Evolutionary conservation across 2,888 invertebrate species (phyloP).

Genomic region (Lapara coniferarum): DNA sequence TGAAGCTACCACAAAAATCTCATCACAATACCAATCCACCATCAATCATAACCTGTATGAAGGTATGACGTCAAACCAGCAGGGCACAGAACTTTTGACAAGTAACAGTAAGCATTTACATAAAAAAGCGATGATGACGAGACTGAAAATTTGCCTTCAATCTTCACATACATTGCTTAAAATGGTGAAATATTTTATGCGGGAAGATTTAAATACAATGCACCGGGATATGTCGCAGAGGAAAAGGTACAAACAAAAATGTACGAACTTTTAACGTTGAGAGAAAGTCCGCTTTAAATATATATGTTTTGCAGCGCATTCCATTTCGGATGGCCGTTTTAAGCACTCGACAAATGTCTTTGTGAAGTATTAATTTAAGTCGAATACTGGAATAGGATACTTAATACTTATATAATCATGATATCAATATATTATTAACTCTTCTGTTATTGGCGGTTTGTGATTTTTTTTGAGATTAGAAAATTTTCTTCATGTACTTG

Average conservation of each 20-base stretch:
- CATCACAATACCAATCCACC: too few species aligned
- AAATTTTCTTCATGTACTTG: too few species aligned
- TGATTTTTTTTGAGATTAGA: too few species aligned
- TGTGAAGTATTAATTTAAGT: conserved; percentile 8
- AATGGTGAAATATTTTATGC: conserved; percentile 19
- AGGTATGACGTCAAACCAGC: too few species aligned
- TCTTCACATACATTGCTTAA: conserved; percentile 10
- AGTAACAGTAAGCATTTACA: background rate
- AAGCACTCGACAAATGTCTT: conserved; percentile 22
- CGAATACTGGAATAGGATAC: background rate
- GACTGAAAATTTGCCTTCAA: conserved; percentile 8
- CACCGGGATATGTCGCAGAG: conserved; percentile 28
- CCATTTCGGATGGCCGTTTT: conserved; percentile 35
- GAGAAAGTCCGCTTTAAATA: conserved; percentile 48
- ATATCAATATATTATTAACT: too few species aligned
- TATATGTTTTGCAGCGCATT: conserved; percentile 45
- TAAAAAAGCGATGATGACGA: background rate
- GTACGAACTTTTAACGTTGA: conserved; percentile 38
- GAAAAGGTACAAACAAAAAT: conserved; percentile 36
- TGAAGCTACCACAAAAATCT: too few species aligned
- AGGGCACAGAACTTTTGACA: too few species aligned
- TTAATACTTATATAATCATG: too few species aligned
- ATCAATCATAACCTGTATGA: too few species aligned
- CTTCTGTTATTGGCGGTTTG: too few species aligned
- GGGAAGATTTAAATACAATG: conserved; percentile 52